phyloP scores from a whole-genome alignment of 2,888 invertebrate genomes.

The Lochmaea crataegi region DNA sequence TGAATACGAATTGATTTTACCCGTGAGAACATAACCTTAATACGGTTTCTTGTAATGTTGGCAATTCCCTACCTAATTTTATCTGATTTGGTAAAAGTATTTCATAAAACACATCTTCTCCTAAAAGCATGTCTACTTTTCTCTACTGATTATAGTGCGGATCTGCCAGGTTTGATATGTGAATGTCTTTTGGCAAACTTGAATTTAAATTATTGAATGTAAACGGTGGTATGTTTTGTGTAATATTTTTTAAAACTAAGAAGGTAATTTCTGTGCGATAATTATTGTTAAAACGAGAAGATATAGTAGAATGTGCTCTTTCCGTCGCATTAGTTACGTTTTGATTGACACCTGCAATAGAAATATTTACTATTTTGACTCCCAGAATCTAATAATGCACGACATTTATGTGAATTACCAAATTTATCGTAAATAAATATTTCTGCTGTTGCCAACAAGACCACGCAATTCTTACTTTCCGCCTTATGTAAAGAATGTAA shows the following conservation, averaged over 20 bases:
- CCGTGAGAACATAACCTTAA: background rate
- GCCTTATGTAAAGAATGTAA: too few species aligned
- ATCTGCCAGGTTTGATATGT: constrained; percentile 12
- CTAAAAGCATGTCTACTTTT: constrained; percentile 17
- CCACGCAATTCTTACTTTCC: background rate
- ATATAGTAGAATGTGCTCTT: constrained; percentile 1
- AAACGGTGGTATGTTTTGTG: constrained; percentile 6
- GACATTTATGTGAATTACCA: constrained; percentile 14
- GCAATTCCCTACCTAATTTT: constrained; percentile 13
- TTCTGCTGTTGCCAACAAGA: constrained; percentile 10
- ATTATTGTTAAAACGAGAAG: constrained; percentile 7
- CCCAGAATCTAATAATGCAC: constrained; percentile 17
- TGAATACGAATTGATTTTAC: background rate
- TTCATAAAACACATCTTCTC: constrained; percentile 29
- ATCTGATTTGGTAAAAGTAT: constrained; percentile 25
- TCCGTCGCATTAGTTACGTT: background rate
- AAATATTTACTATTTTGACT: constrained; percentile 7
- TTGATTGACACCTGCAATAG: constrained; percentile 11
- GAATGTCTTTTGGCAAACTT: constrained; percentile 8
- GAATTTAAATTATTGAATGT: constrained; percentile 1
- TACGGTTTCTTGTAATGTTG: background rate
- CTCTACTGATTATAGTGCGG: constrained; percentile 7
- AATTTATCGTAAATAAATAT: background rate
- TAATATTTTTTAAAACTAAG: constrained; percentile 19
- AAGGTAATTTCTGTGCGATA: constrained; percentile 1